Conservation (phyloP, 1,140 invertebrate species). For the Drosophila watanabei region DNA sequence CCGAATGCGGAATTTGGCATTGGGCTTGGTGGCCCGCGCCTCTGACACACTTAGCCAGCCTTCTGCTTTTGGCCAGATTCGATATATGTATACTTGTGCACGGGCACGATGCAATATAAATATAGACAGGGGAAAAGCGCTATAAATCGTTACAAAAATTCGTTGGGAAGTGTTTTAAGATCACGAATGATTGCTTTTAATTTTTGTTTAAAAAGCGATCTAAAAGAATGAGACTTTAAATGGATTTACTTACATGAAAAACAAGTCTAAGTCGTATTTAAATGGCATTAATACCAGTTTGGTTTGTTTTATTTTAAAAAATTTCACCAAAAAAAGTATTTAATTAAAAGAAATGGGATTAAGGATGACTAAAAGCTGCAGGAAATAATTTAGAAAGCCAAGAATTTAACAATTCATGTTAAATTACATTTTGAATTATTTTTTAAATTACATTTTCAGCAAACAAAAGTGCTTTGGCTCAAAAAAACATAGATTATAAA, state of each 20-base stretch:
- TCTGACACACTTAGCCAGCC: conserved; percentile 61
- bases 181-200: conserved; percentile 7
- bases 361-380: background rate
- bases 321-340: background rate
- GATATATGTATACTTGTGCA: conserved; percentile 33
- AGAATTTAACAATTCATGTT: no score
- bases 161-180: background rate
- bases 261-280: background rate
- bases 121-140: conserved; percentile 16
- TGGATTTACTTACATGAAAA: background rate
- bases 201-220: background rate
- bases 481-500: background rate
- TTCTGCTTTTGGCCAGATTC: conserved; percentile 45
- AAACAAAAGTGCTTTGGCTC: no score
- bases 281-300: background rate
- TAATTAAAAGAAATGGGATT: background rate
- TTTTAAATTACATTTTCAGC: no score
- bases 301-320: background rate
- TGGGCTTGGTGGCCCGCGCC: conserved; percentile 40
- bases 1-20: conserved; percentile 75
- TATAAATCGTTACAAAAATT: conserved; percentile 4
- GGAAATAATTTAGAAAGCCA: no score
- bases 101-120: conserved; percentile 9
- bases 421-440: no score
- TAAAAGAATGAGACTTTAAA: background rate